Conservation (phyloP, 2,888 invertebrate species). For the Drosophila monieri region DNA sequence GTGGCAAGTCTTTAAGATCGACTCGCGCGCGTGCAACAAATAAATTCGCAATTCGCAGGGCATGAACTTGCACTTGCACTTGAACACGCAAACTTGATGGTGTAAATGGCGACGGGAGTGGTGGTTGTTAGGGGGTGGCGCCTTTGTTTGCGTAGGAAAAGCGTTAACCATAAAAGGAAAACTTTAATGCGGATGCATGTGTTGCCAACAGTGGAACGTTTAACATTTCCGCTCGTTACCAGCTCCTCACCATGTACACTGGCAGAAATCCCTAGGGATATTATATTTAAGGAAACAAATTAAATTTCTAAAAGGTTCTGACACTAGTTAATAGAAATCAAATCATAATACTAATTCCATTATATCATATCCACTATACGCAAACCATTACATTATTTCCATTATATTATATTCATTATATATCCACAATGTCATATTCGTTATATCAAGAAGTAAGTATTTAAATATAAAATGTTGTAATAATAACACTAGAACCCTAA, state of each 20-base stretch:
- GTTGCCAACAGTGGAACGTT: slow-evolving; percentile 48
- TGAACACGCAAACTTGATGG: slow-evolving; percentile 44
- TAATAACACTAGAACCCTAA: no score
- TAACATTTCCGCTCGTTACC: slow-evolving; percentile 25
- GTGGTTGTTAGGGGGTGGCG: neutral
- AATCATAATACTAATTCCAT: no score
- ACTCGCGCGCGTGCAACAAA: slow-evolving; percentile 40
- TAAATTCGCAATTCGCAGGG: slow-evolving; percentile 38
- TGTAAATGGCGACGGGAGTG: neutral
- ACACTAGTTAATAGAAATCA: no score
- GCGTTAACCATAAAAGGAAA: slow-evolving; percentile 47
- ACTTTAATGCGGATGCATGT: slow-evolving; percentile 44
- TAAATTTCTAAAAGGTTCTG: no score
- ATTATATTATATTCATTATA: no score
- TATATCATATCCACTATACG: no score
- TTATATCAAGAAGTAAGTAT: no score
- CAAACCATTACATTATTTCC: no score
- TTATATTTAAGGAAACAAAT: neutral
- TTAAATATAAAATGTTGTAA: no score
- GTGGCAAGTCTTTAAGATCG: slow-evolving; percentile 32
- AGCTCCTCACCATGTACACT: slow-evolving; percentile 6
- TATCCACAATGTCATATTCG: no score
- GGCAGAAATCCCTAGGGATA: neutral
- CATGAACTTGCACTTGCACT: slow-evolving; percentile 54
- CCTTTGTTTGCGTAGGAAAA: slow-evolving; percentile 38